Evolutionary conservation across 2,113 vertebrate species (phyloP).

Genomic region (Xiphophorus couchianus): DNA sequence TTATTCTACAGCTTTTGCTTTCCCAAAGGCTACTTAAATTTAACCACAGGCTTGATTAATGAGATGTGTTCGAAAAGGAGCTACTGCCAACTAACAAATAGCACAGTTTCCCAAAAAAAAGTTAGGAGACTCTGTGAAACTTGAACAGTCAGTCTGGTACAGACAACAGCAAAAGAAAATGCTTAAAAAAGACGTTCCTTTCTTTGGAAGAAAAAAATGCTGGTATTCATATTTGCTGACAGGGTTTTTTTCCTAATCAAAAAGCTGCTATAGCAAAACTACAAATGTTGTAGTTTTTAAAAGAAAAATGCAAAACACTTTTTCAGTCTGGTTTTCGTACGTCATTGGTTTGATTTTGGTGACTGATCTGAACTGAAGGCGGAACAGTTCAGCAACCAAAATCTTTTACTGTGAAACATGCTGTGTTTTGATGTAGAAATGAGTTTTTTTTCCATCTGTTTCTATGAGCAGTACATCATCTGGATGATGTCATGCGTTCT

Average conservation of each 20-base stretch:
- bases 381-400: neutral
- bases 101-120: neutral
- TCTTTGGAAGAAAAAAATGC: neutral
- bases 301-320: neutral
- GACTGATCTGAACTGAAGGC: neutral
- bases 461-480: neutral
- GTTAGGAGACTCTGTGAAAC: neutral
- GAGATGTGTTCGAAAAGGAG: neutral
- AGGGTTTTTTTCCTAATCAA: neutral
- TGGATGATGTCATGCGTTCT: too few relatives aligned
- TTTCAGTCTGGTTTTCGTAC: neutral
- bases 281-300: neutral
- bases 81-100: neutral
- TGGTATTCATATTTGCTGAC: neutral
- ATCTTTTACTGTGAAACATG: too few relatives aligned
- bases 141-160: neutral
- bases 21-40: neutral
- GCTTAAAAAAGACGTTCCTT: neutral
- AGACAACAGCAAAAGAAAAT: neutral
- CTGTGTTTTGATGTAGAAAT: neutral
- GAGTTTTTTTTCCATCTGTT: neutral
- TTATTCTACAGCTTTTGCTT: neutral
- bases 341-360: neutral
- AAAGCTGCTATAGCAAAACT: neutral
- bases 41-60: neutral